These are phyloP conservation scores for Columba janthina DNA, from an alignment of 2,113 vertebrate genomes.

Conservation along the genomic window DNA sequence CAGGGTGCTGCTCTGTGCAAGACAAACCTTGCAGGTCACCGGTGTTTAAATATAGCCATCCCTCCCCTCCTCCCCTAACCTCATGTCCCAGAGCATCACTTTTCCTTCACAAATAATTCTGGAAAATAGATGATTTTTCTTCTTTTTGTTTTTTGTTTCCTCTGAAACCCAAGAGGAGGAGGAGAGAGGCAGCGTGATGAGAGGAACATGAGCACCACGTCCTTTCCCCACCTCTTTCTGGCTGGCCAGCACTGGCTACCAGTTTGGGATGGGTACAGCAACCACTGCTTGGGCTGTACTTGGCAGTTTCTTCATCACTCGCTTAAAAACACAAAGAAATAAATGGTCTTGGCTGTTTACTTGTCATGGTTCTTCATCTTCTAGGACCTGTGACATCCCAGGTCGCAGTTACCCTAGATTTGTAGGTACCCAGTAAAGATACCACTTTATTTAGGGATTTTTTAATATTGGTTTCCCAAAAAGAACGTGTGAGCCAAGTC, in stretches of 20 bases:
- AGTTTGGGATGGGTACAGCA: neutral
- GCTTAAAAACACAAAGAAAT: neutral
- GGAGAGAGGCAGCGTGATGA: neutral
- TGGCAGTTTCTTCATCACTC: neutral
- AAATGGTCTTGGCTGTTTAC: neutral
- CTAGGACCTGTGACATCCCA: neutral
- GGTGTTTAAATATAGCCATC: neutral
- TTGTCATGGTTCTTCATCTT: neutral
- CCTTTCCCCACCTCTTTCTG: neutral
- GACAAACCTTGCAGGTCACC: conserved; percentile 2
- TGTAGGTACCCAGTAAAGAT: neutral
- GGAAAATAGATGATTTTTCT: neutral
- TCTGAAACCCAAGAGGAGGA: neutral
- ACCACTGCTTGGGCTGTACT: neutral
- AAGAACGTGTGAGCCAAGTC: neutral
- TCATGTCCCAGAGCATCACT: neutral
- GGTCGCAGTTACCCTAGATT: neutral
- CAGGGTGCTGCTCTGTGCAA: conserved; percentile 11
- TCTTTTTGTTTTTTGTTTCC: neutral
- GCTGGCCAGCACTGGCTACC: neutral
- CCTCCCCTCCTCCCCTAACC: neutral
- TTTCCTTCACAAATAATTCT: conserved; percentile 19
- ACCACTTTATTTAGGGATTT: neutral
- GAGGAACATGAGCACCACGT: neutral
- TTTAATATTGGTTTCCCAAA: neutral